Conservation (phyloP, 2,888 invertebrate genomes). For the Amitus sp. region DNA sequence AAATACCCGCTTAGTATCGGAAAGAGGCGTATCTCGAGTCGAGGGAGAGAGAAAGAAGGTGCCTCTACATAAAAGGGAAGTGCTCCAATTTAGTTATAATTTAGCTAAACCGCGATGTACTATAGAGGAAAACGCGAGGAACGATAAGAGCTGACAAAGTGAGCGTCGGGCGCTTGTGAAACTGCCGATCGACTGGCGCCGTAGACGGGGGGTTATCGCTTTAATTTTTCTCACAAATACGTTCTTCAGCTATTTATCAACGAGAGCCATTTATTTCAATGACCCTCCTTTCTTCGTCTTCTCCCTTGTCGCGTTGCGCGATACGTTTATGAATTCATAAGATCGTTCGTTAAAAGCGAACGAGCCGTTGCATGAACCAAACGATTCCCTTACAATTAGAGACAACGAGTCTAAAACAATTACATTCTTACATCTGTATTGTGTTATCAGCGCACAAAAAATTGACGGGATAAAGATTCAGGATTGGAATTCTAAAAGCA, state of each 20-base stretch:
- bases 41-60: neutral
- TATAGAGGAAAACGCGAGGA: constrained; percentile 5
- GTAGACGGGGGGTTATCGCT: constrained; percentile 54
- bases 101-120: neutral
- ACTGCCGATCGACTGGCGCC: constrained; percentile 54
- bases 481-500: too few relatives aligned
- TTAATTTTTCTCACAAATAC: constrained; percentile 52
- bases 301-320: constrained; percentile 10
- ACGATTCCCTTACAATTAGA: too few relatives aligned
- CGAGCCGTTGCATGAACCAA: too few relatives aligned
- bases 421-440: too few relatives aligned
- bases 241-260: constrained; percentile 19
- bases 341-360: constrained; percentile 9
- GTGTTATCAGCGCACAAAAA: too few relatives aligned
- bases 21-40: too few relatives aligned
- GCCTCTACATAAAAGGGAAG: constrained; percentile 4
- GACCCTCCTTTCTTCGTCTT: constrained; percentile 17
- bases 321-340: constrained; percentile 17
- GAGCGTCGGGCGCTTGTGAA: constrained; percentile 30
- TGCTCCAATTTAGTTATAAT: constrained; percentile 7
- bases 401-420: too few relatives aligned
- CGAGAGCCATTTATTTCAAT: constrained; percentile 21
- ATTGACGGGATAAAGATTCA: too few relatives aligned
- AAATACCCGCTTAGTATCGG: neutral
- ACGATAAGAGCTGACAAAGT: constrained; percentile 4